Conservation (phyloP, 2,797 vertebrate genomes). For the Liparis tanakae region DNA sequence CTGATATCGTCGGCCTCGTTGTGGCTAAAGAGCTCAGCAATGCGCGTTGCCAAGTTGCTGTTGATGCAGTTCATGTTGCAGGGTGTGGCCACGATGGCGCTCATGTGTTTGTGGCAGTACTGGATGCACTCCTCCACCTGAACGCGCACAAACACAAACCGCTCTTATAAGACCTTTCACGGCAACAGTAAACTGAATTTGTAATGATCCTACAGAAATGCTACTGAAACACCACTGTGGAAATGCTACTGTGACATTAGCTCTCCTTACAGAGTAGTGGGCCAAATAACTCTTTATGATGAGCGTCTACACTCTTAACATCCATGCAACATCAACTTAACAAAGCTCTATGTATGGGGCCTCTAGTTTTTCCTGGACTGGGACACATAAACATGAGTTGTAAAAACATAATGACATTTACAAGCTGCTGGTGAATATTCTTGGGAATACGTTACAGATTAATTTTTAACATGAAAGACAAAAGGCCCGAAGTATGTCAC, state of each 20-base stretch:
- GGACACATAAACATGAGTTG: not conserved
- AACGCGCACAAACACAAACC: not conserved
- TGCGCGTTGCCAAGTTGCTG: constrained; percentile 89
- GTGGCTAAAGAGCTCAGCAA: constrained; percentile 93
- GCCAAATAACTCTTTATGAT: constrained; percentile 2
- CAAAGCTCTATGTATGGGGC: constrained; percentile 42
- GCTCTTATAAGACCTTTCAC: not conserved
- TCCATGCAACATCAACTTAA: constrained; percentile 55
- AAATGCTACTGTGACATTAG: not conserved
- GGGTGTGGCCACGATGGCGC: constrained; percentile 92
- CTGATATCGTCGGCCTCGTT: constrained; percentile 94
- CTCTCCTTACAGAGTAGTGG: constrained; percentile 6
- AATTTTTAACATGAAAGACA: constrained; percentile 37
- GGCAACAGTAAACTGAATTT: not conserved
- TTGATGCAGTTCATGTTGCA: constrained; percentile 99
- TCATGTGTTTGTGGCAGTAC: constrained; percentile 97
- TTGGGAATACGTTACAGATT: not conserved
- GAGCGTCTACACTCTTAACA: constrained; percentile 19
- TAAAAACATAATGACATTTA: not conserved
- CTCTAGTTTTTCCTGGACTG: constrained; percentile 47
- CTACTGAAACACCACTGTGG: not conserved
- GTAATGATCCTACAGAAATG: not conserved
- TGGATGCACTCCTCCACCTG: constrained; percentile 96
- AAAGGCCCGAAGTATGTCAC: constrained; percentile 42
- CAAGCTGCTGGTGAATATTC: not conserved